These are phyloP conservation scores for Myotis findleyi DNA, from an alignment of 2,797 vertebrate species.

Conservation along the genomic window DNA sequence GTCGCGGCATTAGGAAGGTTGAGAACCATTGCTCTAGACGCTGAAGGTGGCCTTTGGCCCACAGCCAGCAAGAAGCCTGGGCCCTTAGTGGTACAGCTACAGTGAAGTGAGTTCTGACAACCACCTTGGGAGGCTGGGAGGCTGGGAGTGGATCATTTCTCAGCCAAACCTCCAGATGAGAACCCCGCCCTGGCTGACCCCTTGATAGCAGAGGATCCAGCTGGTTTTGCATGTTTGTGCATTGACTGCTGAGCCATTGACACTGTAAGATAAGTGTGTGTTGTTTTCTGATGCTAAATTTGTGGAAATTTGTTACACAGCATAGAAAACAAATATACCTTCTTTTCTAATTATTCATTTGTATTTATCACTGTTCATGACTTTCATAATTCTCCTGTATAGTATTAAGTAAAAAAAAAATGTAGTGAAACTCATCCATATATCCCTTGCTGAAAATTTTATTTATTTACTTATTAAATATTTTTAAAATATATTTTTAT, in stretches of 20 bases:
- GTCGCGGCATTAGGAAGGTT: too few species aligned
- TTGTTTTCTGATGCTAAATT: neutral
- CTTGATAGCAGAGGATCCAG: neutral
- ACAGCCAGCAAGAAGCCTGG: neutral
- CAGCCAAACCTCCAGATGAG: neutral
- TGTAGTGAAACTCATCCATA: neutral
- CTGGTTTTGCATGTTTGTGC: neutral
- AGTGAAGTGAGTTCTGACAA: neutral
- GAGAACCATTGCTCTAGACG: neutral
- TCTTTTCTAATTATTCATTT: neutral
- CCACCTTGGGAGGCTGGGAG: neutral
- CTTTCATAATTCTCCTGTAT: neutral
- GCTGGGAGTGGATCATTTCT: neutral
- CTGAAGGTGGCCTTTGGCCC: neutral
- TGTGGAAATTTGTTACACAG: neutral
- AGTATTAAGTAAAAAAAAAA: conserved; percentile 17
- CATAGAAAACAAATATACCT: neutral
- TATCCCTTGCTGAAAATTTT: neutral
- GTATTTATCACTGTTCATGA: neutral
- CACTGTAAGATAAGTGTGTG: neutral
- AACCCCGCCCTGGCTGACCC: neutral
- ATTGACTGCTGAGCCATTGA: neutral
- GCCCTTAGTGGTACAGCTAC: neutral
- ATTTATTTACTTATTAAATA: too few species aligned
- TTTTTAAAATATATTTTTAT: too few species aligned